These are phyloP conservation scores for Cheirogaleus major DNA, from an alignment of 2,797 vertebrate genomes.

Conservation along the genomic window DNA sequence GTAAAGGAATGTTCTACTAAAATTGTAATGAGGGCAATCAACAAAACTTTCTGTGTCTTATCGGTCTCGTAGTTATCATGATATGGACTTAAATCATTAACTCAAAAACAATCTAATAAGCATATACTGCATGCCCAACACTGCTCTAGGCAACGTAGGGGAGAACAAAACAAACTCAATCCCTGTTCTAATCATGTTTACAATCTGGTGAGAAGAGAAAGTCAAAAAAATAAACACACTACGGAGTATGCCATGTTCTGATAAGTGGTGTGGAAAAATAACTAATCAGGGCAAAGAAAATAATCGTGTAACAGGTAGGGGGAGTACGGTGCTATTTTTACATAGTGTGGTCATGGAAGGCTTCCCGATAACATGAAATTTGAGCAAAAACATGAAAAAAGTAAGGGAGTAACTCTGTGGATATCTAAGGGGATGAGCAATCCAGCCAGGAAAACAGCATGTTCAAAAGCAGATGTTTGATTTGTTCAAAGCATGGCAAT, in stretches of 20 bases:
- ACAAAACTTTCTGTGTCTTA: neutral
- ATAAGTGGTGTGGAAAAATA: neutral
- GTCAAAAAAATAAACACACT: neutral
- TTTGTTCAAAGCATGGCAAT: no score
- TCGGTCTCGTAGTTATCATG: neutral
- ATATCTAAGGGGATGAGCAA: neutral
- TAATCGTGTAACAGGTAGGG: neutral
- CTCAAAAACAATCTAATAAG: neutral
- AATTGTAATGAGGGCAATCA: neutral
- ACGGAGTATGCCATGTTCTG: neutral
- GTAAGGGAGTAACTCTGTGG: neutral
- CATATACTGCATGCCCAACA: neutral
- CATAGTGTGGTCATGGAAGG: neutral
- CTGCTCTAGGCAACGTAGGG: neutral
- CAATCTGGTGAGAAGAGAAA: neutral
- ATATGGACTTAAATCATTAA: neutral
- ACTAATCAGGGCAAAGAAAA: neutral
- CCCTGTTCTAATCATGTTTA: neutral
- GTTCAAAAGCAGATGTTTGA: neutral
- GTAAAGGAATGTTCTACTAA: neutral
- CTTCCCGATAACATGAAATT: neutral
- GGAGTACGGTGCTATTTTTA: neutral
- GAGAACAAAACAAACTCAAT: neutral
- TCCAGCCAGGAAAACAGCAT: neutral
- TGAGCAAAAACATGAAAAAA: neutral